Conservation (phyloP, 2,797 vertebrate genomes). For the Rhinichthys osculus region DNA sequence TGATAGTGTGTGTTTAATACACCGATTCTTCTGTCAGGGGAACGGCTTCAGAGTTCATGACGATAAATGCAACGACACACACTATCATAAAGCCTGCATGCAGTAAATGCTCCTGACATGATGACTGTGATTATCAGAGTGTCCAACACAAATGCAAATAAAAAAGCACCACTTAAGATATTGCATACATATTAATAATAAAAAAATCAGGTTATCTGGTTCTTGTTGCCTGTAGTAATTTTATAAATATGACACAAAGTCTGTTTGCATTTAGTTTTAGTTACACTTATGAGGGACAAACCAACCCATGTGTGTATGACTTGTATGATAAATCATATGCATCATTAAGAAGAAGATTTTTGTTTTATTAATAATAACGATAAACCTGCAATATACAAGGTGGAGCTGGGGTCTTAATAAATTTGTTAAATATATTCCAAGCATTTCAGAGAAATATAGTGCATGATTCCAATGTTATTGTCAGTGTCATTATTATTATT, state of each 20-base stretch:
- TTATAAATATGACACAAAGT: background rate
- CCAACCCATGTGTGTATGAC: background rate
- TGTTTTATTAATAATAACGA: background rate
- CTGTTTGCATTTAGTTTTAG: background rate
- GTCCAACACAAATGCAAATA: background rate
- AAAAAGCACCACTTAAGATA: slow-evolving; percentile 1
- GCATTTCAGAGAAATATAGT: background rate
- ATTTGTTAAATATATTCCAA: background rate
- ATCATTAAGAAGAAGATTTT: background rate
- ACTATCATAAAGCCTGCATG: background rate
- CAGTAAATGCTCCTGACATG: background rate
- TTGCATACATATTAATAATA: background rate
- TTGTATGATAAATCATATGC: background rate
- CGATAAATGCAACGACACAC: background rate
- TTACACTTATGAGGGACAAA: background rate
- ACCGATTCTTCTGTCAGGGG: background rate
- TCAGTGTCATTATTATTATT: background rate
- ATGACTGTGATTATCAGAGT: background rate
- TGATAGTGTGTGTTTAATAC: background rate
- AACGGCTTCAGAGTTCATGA: background rate
- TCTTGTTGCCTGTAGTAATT: background rate
- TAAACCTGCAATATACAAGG: background rate
- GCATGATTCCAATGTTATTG: background rate
- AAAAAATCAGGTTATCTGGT: background rate
- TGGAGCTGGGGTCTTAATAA: background rate